Percentiles rank a stretch among this genome's conserved stretches.
Evolutionary conservation across 2,113 vertebrate genomes (phyloP).

Genomic region (Deroptyus accipitrinus): DNA sequence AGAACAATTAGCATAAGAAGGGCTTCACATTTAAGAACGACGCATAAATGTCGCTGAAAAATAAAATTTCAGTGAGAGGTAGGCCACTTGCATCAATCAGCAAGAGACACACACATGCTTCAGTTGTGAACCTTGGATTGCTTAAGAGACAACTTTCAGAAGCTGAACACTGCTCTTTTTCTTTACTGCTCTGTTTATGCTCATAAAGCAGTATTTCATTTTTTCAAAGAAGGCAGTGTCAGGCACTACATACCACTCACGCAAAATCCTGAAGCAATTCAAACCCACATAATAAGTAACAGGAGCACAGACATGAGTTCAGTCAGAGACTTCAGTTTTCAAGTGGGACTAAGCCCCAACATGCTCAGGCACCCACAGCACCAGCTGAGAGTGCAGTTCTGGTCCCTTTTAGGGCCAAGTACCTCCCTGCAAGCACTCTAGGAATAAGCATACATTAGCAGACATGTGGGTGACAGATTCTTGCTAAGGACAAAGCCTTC

Average conservation of each 20-base stretch:
- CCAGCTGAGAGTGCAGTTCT: neutral
- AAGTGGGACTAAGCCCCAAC: neutral
- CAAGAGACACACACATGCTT: accelerated
- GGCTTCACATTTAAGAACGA: neutral
- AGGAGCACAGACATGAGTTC: neutral
- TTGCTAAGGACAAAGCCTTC: neutral
- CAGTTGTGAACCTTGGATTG: neutral
- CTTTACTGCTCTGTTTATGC: neutral
- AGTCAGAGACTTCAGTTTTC: neutral
- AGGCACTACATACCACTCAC: neutral
- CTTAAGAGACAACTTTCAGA: neutral
- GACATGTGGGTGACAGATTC: neutral
- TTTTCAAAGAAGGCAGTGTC: neutral
- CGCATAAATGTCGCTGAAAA: neutral
- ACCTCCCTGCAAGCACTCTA: neutral
- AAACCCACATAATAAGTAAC: neutral
- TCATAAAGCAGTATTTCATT: neutral
- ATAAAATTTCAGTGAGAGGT: neutral
- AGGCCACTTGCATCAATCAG: neutral
- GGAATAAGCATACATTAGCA: neutral
- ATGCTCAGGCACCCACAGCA: neutral
- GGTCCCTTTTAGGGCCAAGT: neutral
- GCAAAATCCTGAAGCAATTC: neutral
- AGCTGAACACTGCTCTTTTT: neutral
- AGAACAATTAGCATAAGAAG: neutral